phyloP scores from a whole-genome alignment of 2,888 invertebrate genomes.

The Drosophila meridiana region DNA sequence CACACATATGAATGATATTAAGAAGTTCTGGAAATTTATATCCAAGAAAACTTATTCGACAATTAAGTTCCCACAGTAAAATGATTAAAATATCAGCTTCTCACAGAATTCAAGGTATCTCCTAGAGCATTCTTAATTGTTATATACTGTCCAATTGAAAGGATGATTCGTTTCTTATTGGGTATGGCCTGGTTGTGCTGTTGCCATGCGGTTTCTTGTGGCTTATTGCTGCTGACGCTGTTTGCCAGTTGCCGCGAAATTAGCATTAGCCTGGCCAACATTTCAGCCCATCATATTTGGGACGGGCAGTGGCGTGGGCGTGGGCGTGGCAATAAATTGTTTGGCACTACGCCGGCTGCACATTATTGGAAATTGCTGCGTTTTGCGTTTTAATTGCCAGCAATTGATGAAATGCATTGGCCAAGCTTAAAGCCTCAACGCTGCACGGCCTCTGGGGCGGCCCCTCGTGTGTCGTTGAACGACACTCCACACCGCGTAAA shows the following conservation, averaged over 20 bases:
- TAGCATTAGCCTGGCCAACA: conserved; percentile 67
- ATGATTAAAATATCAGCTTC: too few relatives aligned
- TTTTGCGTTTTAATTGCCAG: conserved; percentile 67
- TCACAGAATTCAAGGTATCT: too few relatives aligned
- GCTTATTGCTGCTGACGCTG: conserved; percentile 34
- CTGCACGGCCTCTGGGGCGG: conserved; percentile 8
- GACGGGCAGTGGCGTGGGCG: not conserved
- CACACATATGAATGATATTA: too few relatives aligned
- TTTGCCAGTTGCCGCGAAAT: conserved; percentile 60
- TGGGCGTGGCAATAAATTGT: conserved; percentile 35
- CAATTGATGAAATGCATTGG: conserved; percentile 57
- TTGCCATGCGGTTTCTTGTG: not conserved
- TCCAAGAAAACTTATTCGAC: too few relatives aligned
- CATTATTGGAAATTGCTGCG: conserved; percentile 72
- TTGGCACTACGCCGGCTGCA: conserved; percentile 43
- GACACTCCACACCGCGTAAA: conserved; percentile 29
- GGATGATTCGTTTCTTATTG: not conserved
- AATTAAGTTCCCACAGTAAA: too few relatives aligned
- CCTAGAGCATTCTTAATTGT: too few relatives aligned
- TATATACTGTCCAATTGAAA: not conserved
- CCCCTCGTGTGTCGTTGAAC: conserved; percentile 25
- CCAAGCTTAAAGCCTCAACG: conserved; percentile 45
- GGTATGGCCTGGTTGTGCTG: conserved; percentile 2
- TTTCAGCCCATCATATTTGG: conserved; percentile 29
- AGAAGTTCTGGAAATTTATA: too few relatives aligned